Evolutionary conservation across 2,888 invertebrate species (phyloP), one percentile per base, ranked within the genome.

Genomic region (Troglohyphantes excavatus): DNA sequence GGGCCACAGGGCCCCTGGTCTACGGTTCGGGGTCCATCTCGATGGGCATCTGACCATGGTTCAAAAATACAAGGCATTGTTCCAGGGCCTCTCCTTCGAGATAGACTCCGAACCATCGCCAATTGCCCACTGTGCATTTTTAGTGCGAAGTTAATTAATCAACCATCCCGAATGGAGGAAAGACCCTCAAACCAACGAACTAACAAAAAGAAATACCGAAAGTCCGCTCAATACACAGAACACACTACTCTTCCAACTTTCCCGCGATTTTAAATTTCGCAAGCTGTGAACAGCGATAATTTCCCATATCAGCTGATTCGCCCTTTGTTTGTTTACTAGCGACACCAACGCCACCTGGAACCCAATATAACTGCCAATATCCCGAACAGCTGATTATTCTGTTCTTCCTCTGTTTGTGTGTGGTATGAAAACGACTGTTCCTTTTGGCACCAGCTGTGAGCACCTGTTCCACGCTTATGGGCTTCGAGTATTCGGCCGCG

Each of bases 401-500:
- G 2, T 65, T 75, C 29, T 59, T 13, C 19, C 3, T 29, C n/a
- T n/a, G 19, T n/a, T 21, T 13, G 23, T 2, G 21, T 23, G 68
- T 68, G 75, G 75, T 33, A 75, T 75, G 73, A 73, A 13, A 53
- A 73, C 27, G 21, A 27, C 19, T 75, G 61, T 21, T 61, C 26
- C 53, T 26, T 53, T 27, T 53, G 46, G 17, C 53, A 53, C 27
- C 26, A 53, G 53, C 73, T 65, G 23, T 23, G 63, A 63, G 13
- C 29, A 21, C 59, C 59, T 29, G 21, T 75, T 33, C 29, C 29
- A n/a, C 19, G 23, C 61, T 59, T 75, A 11, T 53, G 59, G 59
- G 61, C 75, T 61, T 61, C 29, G 19, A 21, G 11, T 46, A 19
- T 29, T 75, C 29, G 29, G 53, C 26, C 21, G 21, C n/a, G 33